Percentiles rank a stretch among this genome's conserved stretches.
phyloP scores from a whole-genome alignment of 2,113 vertebrate genomes.

The Zingel zingel region DNA sequence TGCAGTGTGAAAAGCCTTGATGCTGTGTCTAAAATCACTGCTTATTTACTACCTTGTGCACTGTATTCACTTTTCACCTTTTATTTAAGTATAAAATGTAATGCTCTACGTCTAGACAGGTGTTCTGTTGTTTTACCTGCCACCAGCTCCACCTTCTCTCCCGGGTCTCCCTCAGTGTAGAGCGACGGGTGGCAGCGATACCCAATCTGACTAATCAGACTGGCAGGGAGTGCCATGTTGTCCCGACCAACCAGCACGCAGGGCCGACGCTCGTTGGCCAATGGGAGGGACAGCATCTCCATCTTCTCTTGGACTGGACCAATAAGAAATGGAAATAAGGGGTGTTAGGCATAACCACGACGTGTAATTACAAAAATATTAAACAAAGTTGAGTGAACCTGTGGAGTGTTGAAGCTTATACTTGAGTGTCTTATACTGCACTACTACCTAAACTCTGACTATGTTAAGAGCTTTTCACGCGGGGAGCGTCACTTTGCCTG shows the following conservation, averaged over 20 bases:
- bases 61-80: too few species aligned
- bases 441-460: too few species aligned
- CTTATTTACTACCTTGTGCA: too few species aligned
- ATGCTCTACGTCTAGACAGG: background rate
- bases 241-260: constrained; percentile 96
- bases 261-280: constrained; percentile 92
- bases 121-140: constrained; percentile 86
- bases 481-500: too few species aligned
- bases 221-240: constrained; percentile 94
- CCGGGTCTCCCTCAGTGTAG: constrained; percentile 96
- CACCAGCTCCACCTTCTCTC: constrained; percentile 97
- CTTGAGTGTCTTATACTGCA: too few species aligned
- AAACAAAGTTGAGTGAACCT: background rate
- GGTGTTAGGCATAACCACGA: background rate
- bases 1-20: too few species aligned
- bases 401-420: background rate
- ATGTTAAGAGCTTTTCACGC: too few species aligned
- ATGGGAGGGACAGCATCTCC: constrained; percentile 86
- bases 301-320: constrained; percentile 90
- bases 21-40: too few species aligned
- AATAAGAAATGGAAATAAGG: constrained; percentile 10
- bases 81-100: too few species aligned
- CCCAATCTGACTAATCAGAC: constrained; percentile 96
- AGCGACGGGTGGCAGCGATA: constrained; percentile 98
- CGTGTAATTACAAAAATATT: background rate